Base-by-base conservation (phyloP, 2,888 invertebrate species). In the Camponotus fellah region DNA sequence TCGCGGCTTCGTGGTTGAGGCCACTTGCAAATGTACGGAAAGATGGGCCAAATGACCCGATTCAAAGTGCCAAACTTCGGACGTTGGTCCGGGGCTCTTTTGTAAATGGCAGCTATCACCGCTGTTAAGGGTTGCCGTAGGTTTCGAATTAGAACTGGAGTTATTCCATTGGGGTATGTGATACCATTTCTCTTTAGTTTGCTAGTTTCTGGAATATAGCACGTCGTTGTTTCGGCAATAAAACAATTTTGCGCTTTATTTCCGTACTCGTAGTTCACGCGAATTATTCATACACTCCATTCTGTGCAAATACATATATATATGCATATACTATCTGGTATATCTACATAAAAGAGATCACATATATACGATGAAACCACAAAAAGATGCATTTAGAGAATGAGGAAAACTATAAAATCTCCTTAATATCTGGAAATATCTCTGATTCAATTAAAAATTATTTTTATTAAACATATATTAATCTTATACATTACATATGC, bases 1-100 rank as follows among this genome's bases (percentile, higher is more conserved):
- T 88, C 87, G 85, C 77, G 60, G 83, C 65, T 82, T 72, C 75
- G 79, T 80, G 69, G 46, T 40, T 46, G 12, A 32, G 72, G 85
- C 79, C 85, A 82, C 76, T 86, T 77, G 84, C 83, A 84, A 86
- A 84, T 86, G 83, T 83, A 81, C 85, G 84, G 83, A 86, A 84
- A 85, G 88, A 86, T 77, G 81, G 84, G 82, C 82, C 85, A 87
- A 85, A 86, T 85, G 87, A 83, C 68, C 34, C 77, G 84, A 82
- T 84, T 87, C 77, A 85, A 87, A 88, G 83, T 85, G 85, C 81
- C 88, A 83, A 88, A 88, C 81, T 87, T 83, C 74, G 83, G 81
- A 85, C 85, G 76, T 66, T 75, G 60, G 72, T 74, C 66, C 64
- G 77, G 77, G 60, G 77, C 82, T 82, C 76, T 68, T 83, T 80